These are phyloP conservation scores for Triplophysa rosa DNA, from an alignment of 2,113 vertebrate species.

Conservation along the genomic window DNA sequence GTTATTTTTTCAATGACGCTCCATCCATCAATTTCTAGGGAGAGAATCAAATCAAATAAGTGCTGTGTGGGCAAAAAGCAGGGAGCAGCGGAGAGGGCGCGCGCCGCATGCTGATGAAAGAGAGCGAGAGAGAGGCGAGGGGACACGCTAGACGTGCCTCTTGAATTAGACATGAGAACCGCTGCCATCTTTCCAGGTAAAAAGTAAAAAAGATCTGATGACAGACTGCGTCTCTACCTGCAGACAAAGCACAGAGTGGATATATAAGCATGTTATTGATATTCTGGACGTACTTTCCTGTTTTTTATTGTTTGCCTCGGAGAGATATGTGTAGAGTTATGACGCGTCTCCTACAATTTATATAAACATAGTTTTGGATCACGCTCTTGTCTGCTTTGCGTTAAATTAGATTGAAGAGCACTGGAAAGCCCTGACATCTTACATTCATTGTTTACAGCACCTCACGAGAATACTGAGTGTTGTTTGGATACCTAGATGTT, in stretches of 20 bases:
- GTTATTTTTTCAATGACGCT: slow-evolving; percentile 41
- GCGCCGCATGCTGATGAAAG: slow-evolving; percentile 23
- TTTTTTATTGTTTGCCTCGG: not conserved
- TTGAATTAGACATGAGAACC: slow-evolving; percentile 36
- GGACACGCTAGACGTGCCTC: not conserved
- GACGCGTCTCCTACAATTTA: slow-evolving; percentile 4
- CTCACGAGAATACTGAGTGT: not conserved
- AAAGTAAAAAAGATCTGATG: slow-evolving; percentile 1
- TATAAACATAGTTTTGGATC: slow-evolving; percentile 8
- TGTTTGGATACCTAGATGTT: not conserved
- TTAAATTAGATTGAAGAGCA: not conserved
- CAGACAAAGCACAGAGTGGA: not conserved
- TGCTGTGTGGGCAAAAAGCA: slow-evolving; percentile 42
- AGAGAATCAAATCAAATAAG: slow-evolving; percentile 48
- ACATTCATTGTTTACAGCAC: slow-evolving; percentile 13
- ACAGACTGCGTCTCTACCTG: not conserved
- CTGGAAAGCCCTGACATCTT: not conserved
- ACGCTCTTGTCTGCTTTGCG: not conserved
- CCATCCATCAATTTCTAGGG: slow-evolving; percentile 43
- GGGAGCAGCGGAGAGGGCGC: not conserved
- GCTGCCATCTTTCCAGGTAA: slow-evolving; percentile 24
- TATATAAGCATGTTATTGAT: slow-evolving; percentile 11
- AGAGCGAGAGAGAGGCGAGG: not conserved
- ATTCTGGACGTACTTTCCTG: not conserved
- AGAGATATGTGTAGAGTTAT: slow-evolving; percentile 8